Base-by-base conservation (phyloP, 2,888 invertebrate species). In the Allacma fusca region DNA sequence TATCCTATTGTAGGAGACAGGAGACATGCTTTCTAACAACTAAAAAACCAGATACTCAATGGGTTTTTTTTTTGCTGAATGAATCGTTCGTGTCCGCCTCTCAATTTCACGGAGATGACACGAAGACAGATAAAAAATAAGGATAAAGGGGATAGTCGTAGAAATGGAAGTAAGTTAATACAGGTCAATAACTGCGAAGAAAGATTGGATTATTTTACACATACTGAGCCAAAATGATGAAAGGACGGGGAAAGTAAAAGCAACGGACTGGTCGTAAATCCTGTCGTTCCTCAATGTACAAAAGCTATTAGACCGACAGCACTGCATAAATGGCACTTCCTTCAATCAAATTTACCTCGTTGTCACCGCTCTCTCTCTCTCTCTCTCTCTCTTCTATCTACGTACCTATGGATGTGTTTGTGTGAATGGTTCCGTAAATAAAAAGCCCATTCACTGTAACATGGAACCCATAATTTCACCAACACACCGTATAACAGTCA, bases 111-210 rank as follows among this genome's bases (percentile, higher is more conserved):
- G 9, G 50, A 50, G 19, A 50, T n/a, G 9, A 5, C 2, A n/a
- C 7, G 16, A 50, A 50, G 19, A 50, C 50, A n/a, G 50, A 50
- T 50, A n/a, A 50, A 50, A n/a, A 50, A 34, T 34, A 4, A 9
- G 9, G 34, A 9, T 34, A 34, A 34, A 34, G 9, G 34, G 34
- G 34, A 34, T 7, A 34, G 34, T 34, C 34, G 9, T 5, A 12
- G 50, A 50, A 50, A 50, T 50, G n/a, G 50, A 50, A 50, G 50
- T 19, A 50, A 50, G 50, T 50, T 50, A 50, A 50, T 50, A 13
- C 50, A 12, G 50, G 50, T 50, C 50, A 50, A 50, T 50, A 50
- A 16, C 50, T 50, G n/a, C 2, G 50, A 50, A 50, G 19, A 13
- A 2, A 50, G 50, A n/a, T n/a, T 19, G 50, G 50, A 19, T n/a